phyloP scores from a whole-genome alignment of 2,113 vertebrate genomes.

The Hippocampus comes region DNA sequence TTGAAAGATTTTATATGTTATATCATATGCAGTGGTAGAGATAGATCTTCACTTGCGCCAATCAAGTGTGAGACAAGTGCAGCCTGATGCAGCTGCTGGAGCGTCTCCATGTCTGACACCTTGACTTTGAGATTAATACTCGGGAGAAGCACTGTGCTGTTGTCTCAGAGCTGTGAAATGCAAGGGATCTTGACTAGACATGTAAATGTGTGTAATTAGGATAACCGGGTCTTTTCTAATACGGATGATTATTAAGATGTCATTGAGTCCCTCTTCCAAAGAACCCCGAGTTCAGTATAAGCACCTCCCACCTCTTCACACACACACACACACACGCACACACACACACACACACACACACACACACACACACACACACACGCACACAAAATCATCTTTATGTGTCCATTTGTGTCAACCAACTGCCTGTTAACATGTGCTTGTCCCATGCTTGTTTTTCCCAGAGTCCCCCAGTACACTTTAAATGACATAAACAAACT shows the following conservation, averaged over 20 bases:
- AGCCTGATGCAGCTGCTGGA: conserved; percentile 41
- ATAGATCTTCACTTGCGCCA: neutral
- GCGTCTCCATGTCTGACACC: conserved; percentile 49
- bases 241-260: conserved; percentile 21
- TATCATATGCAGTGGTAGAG: neutral
- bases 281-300: conserved; percentile 32
- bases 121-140: conserved; percentile 44
- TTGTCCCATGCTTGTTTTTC: neutral
- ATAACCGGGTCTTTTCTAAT: conserved; percentile 48
- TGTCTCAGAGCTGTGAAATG: conserved; percentile 18
- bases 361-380: too few species aligned
- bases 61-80: conserved; percentile 23
- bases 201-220: conserved; percentile 68
- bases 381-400: neutral
- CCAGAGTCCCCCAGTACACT: conserved; percentile 22
- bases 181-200: conserved; percentile 51
- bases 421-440: neutral
- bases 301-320: neutral
- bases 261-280: conserved; percentile 58
- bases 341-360: neutral
- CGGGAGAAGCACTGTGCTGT: conserved; percentile 17
- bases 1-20: neutral
- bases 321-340: neutral
- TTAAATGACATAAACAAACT: conserved; percentile 46
- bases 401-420: neutral